These are phyloP conservation scores for Ruditapes philippinarum DNA, from an alignment of 1,140 invertebrate species.

Conservation along the genomic window DNA sequence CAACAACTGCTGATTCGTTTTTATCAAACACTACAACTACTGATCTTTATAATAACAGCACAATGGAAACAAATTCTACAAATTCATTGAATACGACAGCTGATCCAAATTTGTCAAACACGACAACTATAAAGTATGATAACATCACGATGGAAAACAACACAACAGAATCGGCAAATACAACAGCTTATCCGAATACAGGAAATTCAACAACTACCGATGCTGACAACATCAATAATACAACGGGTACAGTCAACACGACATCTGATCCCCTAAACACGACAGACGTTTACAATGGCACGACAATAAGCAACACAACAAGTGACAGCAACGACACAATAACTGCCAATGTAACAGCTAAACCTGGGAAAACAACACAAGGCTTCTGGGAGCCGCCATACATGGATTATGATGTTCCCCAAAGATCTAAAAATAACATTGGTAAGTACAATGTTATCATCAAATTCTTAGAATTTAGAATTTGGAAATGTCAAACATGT, in stretches of 20 bases:
- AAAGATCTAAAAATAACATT: background rate
- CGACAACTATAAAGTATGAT: background rate
- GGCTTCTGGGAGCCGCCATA: conserved; percentile 39
- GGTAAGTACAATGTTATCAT: too few species aligned
- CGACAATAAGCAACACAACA: background rate
- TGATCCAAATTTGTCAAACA: background rate
- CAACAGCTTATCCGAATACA: background rate
- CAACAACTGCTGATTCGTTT: background rate
- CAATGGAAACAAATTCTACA: background rate
- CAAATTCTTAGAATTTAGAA: too few species aligned
- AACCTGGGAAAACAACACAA: background rate
- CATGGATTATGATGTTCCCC: background rate
- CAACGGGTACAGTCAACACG: background rate
- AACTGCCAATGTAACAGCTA: background rate
- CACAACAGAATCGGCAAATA: background rate
- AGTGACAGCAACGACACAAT: background rate
- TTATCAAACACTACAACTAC: background rate
- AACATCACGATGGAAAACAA: too few species aligned
- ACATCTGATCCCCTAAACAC: background rate
- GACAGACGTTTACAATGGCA: background rate
- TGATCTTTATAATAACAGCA: background rate
- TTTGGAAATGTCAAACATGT: too few species aligned
- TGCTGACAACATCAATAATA: background rate
- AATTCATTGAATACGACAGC: background rate
- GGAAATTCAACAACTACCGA: background rate